Conservation (phyloP, 2,113 vertebrate genomes). For the Rhineura floridana region DNA sequence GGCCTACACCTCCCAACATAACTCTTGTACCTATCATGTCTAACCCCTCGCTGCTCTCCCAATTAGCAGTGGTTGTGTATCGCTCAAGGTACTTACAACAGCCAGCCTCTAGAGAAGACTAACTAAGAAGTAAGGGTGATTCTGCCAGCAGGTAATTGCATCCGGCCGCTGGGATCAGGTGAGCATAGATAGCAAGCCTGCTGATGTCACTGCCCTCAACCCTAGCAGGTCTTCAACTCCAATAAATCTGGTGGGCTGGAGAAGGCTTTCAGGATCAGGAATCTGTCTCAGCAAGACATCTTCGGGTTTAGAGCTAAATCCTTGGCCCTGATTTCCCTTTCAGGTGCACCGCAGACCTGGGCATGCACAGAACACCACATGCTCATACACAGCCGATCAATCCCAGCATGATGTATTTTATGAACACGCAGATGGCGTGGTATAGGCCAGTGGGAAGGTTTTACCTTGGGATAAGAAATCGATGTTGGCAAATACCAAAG, state of each 20-base stretch:
- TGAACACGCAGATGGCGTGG: constrained; percentile 75
- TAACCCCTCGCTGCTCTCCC: not conserved
- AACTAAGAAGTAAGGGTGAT: not conserved
- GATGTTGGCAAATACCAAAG: constrained; percentile 82
- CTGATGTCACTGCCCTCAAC: not conserved
- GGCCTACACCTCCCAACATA: too few relatives aligned
- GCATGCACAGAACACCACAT: constrained; percentile 22
- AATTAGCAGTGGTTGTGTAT: too few relatives aligned
- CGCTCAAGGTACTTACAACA: not conserved
- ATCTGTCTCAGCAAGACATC: not conserved
- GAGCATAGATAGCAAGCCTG: too few relatives aligned
- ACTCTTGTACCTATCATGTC: too few relatives aligned
- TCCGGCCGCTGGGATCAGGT: not conserved
- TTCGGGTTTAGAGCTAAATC: not conserved
- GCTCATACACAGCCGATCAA: constrained; percentile 41
- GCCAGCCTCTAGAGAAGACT: not conserved
- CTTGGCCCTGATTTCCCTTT: not conserved
- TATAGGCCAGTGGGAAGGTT: constrained; percentile 75
- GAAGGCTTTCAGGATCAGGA: not conserved
- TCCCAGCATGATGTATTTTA: constrained; percentile 64
- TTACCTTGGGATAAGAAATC: constrained; percentile 81
- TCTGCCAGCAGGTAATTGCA: not conserved
- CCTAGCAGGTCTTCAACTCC: not conserved
- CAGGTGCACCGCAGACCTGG: not conserved
- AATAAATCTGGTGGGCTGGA: not conserved